phyloP scores from a whole-genome alignment of 2,797 vertebrate genomes.

The Danio jaintianensis region DNA sequence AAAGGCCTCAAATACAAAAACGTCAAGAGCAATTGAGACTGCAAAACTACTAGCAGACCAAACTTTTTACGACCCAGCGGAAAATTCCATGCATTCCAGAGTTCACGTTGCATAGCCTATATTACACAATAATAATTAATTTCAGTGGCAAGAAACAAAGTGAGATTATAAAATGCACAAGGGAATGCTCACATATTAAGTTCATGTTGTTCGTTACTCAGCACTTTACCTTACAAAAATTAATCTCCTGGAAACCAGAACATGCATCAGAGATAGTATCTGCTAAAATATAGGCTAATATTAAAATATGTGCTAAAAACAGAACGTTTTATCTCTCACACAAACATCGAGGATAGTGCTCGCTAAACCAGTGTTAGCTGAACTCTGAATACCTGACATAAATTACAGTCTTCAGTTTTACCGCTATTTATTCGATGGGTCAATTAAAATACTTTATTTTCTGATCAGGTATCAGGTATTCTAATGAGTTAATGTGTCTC shows the following conservation, averaged over 20 bases:
- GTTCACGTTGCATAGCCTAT: not conserved
- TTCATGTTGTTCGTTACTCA: not conserved
- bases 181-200: not conserved
- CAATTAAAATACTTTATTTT: not conserved
- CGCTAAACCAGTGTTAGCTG: not conserved
- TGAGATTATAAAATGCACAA: not conserved
- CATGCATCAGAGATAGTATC: not conserved
- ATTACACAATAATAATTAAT: not conserved
- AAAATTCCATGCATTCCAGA: conserved; percentile 18
- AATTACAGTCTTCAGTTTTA: not conserved
- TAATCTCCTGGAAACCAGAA: not conserved
- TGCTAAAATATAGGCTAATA: not conserved
- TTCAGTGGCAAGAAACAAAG: not conserved
- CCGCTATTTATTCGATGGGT: not conserved
- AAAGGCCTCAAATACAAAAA: conserved; percentile 18
- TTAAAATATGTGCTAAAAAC: not conserved
- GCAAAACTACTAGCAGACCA: not conserved
- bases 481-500: not conserved
- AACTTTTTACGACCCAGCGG: not conserved
- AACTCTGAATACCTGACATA: not conserved
- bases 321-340: not conserved
- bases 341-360: not conserved
- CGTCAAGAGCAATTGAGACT: conserved; percentile 19
- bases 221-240: not conserved
- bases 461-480: not conserved